Evolutionary conservation across 2,888 invertebrate genomes (phyloP).

Genomic region (Caradrina kadenii): DNA sequence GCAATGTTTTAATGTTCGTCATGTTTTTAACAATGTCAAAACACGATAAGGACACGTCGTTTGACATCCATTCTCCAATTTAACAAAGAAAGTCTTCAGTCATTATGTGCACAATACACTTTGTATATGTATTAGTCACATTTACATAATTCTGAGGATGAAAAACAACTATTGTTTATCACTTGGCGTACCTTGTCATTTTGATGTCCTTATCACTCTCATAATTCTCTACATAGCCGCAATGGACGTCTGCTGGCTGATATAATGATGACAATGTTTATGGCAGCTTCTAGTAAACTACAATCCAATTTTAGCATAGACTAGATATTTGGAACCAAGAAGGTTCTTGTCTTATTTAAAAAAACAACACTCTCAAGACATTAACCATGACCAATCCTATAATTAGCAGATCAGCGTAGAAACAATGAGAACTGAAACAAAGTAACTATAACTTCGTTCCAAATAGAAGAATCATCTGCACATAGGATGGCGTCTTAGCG

Average conservation of each 20-base stretch:
- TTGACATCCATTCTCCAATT: constrained; percentile 32
- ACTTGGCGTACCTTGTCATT: constrained; percentile 3
- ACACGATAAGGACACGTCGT: constrained; percentile 42
- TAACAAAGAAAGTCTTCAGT: constrained; percentile 22
- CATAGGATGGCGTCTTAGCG: constrained; percentile 47
- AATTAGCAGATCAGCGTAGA: constrained; percentile 25
- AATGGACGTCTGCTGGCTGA: no score
- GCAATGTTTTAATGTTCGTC: constrained; percentile 7
- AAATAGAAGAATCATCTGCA: constrained; percentile 56
- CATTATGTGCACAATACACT: constrained; percentile 38
- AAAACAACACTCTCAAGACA: neutral
- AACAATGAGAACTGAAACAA: constrained; percentile 51
- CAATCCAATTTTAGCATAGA: no score
- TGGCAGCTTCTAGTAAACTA: no score
- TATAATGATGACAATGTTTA: no score
- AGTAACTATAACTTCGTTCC: constrained; percentile 40
- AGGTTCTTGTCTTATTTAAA: neutral
- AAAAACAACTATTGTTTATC: constrained; percentile 13
- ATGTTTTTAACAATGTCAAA: constrained; percentile 42
- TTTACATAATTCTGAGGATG: constrained; percentile 46
- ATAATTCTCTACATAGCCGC: no score
- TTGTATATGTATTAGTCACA: constrained; percentile 41
- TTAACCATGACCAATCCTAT: constrained; percentile 5
- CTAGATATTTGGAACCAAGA: neutral
- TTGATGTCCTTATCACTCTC: constrained; percentile 1